phyloP scores from a whole-genome alignment of 2,888 invertebrate genomes.

The Byasa hedistus region DNA sequence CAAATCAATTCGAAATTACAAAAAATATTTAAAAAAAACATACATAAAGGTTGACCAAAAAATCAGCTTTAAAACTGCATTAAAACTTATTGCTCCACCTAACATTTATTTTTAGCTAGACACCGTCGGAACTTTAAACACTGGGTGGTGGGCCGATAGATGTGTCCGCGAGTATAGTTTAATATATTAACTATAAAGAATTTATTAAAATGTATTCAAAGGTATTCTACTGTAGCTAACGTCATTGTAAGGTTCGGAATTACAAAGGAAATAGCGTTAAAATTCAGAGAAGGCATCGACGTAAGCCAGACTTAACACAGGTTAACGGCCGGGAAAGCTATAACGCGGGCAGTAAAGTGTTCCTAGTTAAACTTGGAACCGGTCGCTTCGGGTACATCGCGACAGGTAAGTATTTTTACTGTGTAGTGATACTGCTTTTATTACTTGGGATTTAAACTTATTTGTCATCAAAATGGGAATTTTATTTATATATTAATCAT shows the following conservation, averaged over 20 bases:
- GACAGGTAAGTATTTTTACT: constrained; percentile 25
- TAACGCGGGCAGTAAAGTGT: constrained; percentile 24
- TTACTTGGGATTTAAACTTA: constrained; percentile 4
- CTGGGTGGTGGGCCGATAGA: too few relatives aligned
- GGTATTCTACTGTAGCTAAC: not conserved
- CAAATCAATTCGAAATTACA: too few relatives aligned
- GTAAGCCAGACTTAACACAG: constrained; percentile 16
- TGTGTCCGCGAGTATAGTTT: too few relatives aligned
- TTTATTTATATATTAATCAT: not conserved
- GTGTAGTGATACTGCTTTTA: constrained; percentile 4
- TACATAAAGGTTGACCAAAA: too few relatives aligned
- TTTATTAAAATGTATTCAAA: not conserved
- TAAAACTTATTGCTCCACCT: too few relatives aligned
- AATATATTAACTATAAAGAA: not conserved
- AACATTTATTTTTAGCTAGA: too few relatives aligned
- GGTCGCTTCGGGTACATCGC: constrained; percentile 10
- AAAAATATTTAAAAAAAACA: too few relatives aligned
- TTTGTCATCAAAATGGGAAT: not conserved
- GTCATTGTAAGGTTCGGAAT: not conserved
- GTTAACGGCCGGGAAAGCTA: constrained; percentile 22
- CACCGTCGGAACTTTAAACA: too few relatives aligned
- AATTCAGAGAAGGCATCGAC: constrained; percentile 25
- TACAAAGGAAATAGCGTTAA: constrained; percentile 20
- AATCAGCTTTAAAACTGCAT: too few relatives aligned
- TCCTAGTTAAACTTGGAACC: constrained; percentile 21